phyloP scores from a whole-genome alignment of 1,140 invertebrate species.

The Leptonema lineaticorne region DNA sequence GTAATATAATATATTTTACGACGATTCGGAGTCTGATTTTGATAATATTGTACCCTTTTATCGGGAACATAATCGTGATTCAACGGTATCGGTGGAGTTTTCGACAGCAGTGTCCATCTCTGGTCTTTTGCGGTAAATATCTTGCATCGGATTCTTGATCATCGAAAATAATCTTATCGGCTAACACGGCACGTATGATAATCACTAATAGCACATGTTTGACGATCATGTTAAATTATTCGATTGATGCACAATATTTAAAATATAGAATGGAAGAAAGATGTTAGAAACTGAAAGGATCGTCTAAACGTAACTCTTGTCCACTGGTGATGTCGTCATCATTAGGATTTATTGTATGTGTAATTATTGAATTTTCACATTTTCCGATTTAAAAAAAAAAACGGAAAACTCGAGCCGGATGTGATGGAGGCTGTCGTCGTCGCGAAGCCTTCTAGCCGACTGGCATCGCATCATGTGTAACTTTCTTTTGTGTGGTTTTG shows the following conservation, averaged over 20 bases:
- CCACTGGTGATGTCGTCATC: neutral
- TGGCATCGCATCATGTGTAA: conserved; percentile 10
- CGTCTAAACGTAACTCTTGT: neutral
- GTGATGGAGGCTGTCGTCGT: conserved; percentile 20
- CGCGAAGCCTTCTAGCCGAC: conserved; percentile 27
- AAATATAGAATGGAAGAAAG: too few relatives aligned
- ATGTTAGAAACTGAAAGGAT: too few relatives aligned
- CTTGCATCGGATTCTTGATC: conserved; percentile 7
- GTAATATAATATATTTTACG: conserved; percentile 37
- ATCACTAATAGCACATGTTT: too few relatives aligned
- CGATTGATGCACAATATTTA: too few relatives aligned
- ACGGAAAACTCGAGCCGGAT: neutral
- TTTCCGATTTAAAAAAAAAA: neutral
- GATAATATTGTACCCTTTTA: conserved; percentile 35
- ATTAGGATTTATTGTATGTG: neutral
- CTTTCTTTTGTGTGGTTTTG: conserved; percentile 26
- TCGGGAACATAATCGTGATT: neutral
- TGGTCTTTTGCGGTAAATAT: neutral
- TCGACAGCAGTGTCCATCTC: conserved; percentile 37
- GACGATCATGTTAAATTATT: too few relatives aligned
- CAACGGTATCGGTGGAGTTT: conserved; percentile 35
- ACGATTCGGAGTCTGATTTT: conserved; percentile 28
- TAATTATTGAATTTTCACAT: neutral
- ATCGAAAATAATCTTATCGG: neutral
- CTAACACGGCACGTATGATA: neutral